phyloP scores from a whole-genome alignment of 2,113 vertebrate genomes.

The Ranitomeya imitator region DNA sequence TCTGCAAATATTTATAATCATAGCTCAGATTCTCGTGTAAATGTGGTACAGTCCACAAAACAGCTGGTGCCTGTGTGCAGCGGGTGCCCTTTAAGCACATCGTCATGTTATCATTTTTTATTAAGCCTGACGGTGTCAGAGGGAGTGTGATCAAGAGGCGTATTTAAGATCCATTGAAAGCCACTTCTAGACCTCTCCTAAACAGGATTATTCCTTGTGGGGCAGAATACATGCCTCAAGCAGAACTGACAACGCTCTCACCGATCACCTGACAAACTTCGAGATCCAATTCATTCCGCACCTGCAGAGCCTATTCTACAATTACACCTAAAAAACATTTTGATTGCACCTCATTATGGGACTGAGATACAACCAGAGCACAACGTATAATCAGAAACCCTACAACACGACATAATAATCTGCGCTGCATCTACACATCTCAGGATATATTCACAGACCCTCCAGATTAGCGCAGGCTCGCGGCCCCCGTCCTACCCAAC shows the following conservation, averaged over 20 bases:
- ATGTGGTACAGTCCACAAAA: not conserved
- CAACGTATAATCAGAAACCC: not conserved
- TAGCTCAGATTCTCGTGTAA: not conserved
- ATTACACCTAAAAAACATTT: conserved; percentile 40
- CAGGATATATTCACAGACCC: too few relatives aligned
- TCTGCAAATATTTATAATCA: not conserved
- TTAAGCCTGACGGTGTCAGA: not conserved
- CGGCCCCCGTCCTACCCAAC: too few relatives aligned
- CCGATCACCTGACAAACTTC: not conserved
- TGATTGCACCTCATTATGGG: conserved; percentile 35
- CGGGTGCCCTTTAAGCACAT: not conserved
- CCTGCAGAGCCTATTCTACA: not conserved
- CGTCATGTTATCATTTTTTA: not conserved
- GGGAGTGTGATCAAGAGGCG: not conserved
- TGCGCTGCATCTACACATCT: too few relatives aligned
- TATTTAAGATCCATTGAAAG: not conserved
- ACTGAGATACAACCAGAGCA: not conserved
- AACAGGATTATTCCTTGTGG: conserved; percentile 3
- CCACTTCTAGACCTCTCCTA: not conserved
- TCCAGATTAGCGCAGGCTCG: too few relatives aligned
- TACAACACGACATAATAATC: not conserved
- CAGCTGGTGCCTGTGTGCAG: too few relatives aligned
- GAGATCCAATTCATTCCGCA: not conserved
- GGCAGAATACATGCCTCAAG: not conserved
- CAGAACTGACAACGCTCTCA: conserved; percentile 1